Evolutionary conservation across 1,140 invertebrate species (phyloP).

Genomic region (Drosophila lacteicornis): DNA sequence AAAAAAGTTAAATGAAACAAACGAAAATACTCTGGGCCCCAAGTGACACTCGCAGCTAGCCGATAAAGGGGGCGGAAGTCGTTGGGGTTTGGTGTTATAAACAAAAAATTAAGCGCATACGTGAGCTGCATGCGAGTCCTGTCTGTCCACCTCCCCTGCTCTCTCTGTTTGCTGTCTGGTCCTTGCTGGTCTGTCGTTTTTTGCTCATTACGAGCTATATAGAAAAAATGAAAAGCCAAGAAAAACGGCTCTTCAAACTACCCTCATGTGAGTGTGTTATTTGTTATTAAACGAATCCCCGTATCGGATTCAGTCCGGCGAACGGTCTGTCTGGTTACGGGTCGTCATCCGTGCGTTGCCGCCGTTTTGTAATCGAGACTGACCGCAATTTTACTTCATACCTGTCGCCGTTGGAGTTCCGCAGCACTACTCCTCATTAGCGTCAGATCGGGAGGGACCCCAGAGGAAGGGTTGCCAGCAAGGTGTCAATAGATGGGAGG

Average conservation of each 20-base stretch:
- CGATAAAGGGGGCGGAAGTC: slow-evolving; percentile 15
- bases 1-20: slow-evolving; percentile 36
- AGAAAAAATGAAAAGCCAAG: slow-evolving; percentile 41
- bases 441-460: slow-evolving; percentile 8
- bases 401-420: slow-evolving; percentile 13
- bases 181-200: slow-evolving; percentile 53
- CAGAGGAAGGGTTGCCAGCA: slow-evolving; percentile 3
- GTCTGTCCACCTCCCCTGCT: not conserved
- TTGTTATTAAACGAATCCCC: slow-evolving; percentile 69
- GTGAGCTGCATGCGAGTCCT: slow-evolving; percentile 65
- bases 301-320: slow-evolving; percentile 30
- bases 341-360: slow-evolving; percentile 59
- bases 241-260: slow-evolving; percentile 52
- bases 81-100: slow-evolving; percentile 55
- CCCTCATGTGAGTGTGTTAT: slow-evolving; percentile 58
- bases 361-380: slow-evolving; percentile 75
- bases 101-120: slow-evolving; percentile 81
- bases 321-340: slow-evolving; percentile 36
- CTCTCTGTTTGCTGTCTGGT: slow-evolving; percentile 37
- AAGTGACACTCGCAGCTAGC: slow-evolving; percentile 63
- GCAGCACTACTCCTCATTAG: slow-evolving; percentile 59
- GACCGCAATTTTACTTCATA: slow-evolving; percentile 62
- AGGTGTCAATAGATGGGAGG: slow-evolving; percentile 57
- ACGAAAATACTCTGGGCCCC: slow-evolving; percentile 20
- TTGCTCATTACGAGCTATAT: slow-evolving; percentile 68